These are phyloP conservation scores for Rhodinocichla rosea DNA, from an alignment of 2,113 vertebrate species.

Conservation along the genomic window DNA sequence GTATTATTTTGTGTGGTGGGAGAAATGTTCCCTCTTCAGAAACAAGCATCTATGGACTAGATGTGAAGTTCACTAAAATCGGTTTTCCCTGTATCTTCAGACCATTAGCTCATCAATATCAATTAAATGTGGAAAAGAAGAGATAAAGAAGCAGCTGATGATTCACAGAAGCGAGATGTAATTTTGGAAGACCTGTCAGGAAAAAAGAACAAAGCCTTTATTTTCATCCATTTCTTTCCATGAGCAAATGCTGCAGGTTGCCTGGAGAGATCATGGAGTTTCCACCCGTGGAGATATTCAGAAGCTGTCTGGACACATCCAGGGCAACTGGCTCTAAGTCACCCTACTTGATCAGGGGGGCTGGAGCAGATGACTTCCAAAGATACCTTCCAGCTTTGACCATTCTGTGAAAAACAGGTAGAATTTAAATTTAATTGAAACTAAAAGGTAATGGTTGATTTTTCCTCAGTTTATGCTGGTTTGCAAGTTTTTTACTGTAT, in stretches of 20 bases:
- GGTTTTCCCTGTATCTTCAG: not conserved
- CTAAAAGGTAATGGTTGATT: not conserved
- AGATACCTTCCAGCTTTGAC: not conserved
- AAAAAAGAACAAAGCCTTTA: not conserved
- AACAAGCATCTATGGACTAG: not conserved
- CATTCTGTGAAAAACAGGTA: not conserved
- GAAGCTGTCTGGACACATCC: not conserved
- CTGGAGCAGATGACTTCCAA: not conserved
- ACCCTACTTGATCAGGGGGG: not conserved
- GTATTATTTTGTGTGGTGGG: not conserved
- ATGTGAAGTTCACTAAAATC: not conserved
- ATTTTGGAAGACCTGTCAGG: not conserved
- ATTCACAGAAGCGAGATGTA: not conserved
- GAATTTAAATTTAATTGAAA: not conserved
- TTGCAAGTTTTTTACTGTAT: not conserved
- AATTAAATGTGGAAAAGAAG: not conserved
- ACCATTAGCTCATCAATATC: not conserved
- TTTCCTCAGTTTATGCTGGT: not conserved
- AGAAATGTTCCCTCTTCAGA: not conserved
- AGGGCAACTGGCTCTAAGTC: not conserved
- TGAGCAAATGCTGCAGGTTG: not conserved
- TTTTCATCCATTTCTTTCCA: not conserved
- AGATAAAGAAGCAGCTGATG: not conserved
- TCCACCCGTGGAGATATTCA: not conserved
- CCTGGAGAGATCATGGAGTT: not conserved